A percentile compares a stretch with the other conserved stretches of the same genome.
phyloP scores from a whole-genome alignment of 53 echinoderm and acorn worm genomes.

The Temnopleurus reevesii region DNA sequence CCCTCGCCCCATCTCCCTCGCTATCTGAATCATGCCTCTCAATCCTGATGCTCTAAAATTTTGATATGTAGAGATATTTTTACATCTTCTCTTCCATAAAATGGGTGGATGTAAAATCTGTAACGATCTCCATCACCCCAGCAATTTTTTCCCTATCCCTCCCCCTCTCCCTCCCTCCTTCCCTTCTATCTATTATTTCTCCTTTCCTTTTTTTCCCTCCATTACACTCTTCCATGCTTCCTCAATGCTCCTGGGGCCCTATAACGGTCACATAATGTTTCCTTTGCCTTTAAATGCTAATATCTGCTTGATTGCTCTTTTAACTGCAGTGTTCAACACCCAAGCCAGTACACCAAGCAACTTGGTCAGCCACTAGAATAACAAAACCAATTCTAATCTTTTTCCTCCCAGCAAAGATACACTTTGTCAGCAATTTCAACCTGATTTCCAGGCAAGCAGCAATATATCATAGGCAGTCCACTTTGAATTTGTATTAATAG shows the following conservation, averaged over 20 bases:
- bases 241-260: not conserved
- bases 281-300: not conserved
- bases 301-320: not conserved
- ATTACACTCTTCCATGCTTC: not conserved
- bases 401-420: not conserved
- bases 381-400: not conserved
- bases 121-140: not conserved
- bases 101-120: not conserved
- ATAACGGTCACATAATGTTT: not conserved
- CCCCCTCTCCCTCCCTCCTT: not conserved
- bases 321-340: not conserved
- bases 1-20: not conserved
- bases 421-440: not conserved
- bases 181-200: not conserved
- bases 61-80: not conserved
- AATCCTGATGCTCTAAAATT: too few relatives aligned
- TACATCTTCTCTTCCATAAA: conserved; percentile 10
- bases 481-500: conserved; percentile 35
- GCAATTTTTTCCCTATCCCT: not conserved
- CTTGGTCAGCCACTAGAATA: conserved; percentile 11
- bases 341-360: too few relatives aligned
- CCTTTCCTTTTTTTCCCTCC: not conserved
- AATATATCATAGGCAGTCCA: conserved; percentile 31
- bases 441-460: not conserved
- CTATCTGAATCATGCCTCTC: too few relatives aligned